phyloP scores from a whole-genome alignment of 2,797 vertebrate genomes.

The Ataeniobius toweri region DNA sequence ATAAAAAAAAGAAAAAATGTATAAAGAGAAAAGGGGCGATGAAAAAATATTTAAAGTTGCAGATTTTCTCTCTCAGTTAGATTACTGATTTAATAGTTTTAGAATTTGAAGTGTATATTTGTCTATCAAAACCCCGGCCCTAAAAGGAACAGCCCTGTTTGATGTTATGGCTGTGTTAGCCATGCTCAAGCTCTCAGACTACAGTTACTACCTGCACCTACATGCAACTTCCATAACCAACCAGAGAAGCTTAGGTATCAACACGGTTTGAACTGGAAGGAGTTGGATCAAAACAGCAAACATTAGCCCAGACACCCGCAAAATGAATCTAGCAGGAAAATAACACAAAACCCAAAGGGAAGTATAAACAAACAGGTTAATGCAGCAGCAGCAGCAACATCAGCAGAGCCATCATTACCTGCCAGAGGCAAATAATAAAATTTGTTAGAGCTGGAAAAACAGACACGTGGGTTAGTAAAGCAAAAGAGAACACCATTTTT shows the following conservation, averaged over 20 bases:
- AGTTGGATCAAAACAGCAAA: slow-evolving; percentile 51
- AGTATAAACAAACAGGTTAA: slow-evolving; percentile 37
- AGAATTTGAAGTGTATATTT: slow-evolving; percentile 32
- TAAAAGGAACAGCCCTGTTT: slow-evolving; percentile 79
- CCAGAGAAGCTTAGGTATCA: slow-evolving; percentile 54
- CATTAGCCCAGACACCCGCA: slow-evolving; percentile 56
- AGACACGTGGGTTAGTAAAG: slow-evolving; percentile 54
- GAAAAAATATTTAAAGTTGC: slow-evolving; percentile 54
- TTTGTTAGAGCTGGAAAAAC: slow-evolving; percentile 57
- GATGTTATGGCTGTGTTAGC: slow-evolving; percentile 79
- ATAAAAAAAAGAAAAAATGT: slow-evolving; percentile 59
- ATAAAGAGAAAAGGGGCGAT: slow-evolving; percentile 65
- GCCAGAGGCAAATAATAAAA: slow-evolving; percentile 42
- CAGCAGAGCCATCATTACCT: slow-evolving; percentile 37
- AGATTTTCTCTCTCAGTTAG: slow-evolving; percentile 37
- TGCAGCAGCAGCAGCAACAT: slow-evolving; percentile 25
- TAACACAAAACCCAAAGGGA: neutral
- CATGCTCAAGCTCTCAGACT: slow-evolving; percentile 62
- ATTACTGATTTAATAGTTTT: slow-evolving; percentile 15
- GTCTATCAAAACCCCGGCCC: slow-evolving; percentile 42
- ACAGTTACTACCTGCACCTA: slow-evolving; percentile 54
- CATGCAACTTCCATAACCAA: slow-evolving; percentile 62
- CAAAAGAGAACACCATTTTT: slow-evolving; percentile 37
- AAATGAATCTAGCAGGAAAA: slow-evolving; percentile 44
- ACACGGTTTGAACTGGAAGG: slow-evolving; percentile 51